Evolutionary conservation across 92 coral and sea anemone genomes (phyloP).

Genomic region (Phenganax subtilis): DNA sequence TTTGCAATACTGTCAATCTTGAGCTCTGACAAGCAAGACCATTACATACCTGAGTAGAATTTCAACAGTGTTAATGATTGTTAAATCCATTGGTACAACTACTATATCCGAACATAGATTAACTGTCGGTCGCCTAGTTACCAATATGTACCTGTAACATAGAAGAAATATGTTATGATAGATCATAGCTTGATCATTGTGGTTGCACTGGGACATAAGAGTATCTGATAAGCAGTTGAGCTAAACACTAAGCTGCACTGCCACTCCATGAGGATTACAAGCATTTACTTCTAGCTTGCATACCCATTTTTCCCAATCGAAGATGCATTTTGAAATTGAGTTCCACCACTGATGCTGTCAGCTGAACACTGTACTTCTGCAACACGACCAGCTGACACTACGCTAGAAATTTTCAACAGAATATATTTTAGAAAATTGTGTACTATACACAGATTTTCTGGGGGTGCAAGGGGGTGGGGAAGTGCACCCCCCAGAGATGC

Average conservation of each 20-base stretch:
- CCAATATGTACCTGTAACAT: constrained; percentile 60
- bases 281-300: too few relatives aligned
- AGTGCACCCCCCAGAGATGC: too few relatives aligned
- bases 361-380: constrained; percentile 72
- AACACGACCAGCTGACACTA: constrained; percentile 69
- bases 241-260: too few relatives aligned
- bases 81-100: constrained; percentile 50
- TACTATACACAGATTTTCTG: background rate
- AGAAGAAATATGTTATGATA: background rate
- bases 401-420: constrained; percentile 28
- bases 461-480: too few relatives aligned
- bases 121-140: constrained; percentile 69
- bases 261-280: background rate
- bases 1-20: too few relatives aligned
- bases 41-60: constrained; percentile 68
- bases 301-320: constrained; percentile 77
- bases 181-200: too few relatives aligned
- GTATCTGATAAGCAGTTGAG: too few relatives aligned
- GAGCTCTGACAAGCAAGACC: background rate
- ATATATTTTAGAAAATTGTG: background rate
- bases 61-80: constrained; percentile 47
- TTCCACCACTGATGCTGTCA: constrained; percentile 56
- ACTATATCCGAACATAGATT: constrained; percentile 68
- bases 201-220: too few relatives aligned
- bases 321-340: constrained; percentile 57